Base-by-base conservation (phyloP, 2,888 invertebrate species). In the Sarcophaga caerulescens region DNA sequence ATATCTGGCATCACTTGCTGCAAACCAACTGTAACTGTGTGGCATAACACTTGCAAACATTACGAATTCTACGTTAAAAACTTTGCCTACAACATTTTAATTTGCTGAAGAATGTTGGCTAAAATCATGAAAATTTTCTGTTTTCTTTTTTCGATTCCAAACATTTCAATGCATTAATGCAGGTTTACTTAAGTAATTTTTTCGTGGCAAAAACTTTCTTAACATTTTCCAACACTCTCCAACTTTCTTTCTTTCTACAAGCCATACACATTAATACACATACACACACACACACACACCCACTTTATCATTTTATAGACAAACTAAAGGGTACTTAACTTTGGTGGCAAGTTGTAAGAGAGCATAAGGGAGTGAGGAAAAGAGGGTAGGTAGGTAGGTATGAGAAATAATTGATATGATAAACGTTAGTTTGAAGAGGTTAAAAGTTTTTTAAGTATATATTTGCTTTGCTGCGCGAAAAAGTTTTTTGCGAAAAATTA, bases 161-260 rank as follows among this genome's bases (percentile, higher is more conserved):
- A 66, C 76, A 81, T 74, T 75, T 52, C 65, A 70, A 71, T 82
- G 78, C 70, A 74, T 85, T 82, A 82, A 75, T 82, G 85, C 75
- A 76, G 79, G 79, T 85, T 85, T 82, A 85, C 82, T 85, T 82
- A 82, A 82, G 85, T 82, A 85, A 85, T 82, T 85, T 85, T 79
- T 52, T 11, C 19, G 71, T 35, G 47, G 82, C 23, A 82, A 81
- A 85, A 85, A 59, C 78, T 76, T 76, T 75, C 23, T 74, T 57
- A 44, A 44, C 76, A 84, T 71, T 68, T 76, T 44, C 62, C 65
- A 12, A 44, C 35, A 74, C 62, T 63, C n/a, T 35, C 6, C 35
- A 35, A 35, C 35, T 35, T n/a, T n/a, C 1, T 35, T 35, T 35
- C 35, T 35, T 35, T 35, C 35, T 35, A 25, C 25, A 25, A 25